These are phyloP conservation scores for Phrynocephalus versicolor DNA, from an alignment of 2,113 vertebrate species.

Conservation along the genomic window DNA sequence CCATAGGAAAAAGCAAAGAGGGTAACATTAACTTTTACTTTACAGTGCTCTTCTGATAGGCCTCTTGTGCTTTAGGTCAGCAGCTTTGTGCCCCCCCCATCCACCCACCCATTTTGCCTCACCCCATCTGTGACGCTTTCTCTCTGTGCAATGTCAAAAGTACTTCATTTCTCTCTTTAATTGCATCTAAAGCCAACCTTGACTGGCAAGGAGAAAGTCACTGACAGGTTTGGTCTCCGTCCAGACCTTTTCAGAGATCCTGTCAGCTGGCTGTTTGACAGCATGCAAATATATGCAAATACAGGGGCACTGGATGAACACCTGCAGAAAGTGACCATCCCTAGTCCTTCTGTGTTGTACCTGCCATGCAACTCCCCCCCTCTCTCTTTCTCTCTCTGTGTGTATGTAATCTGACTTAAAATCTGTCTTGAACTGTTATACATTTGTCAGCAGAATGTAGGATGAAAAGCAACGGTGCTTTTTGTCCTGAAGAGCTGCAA, in stretches of 20 bases:
- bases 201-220: constrained; percentile 86
- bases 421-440: constrained; percentile 72
- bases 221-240: constrained; percentile 85
- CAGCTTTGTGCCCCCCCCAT: constrained; percentile 30
- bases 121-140: constrained; percentile 54
- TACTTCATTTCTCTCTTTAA: constrained; percentile 71
- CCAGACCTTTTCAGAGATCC: constrained; percentile 84
- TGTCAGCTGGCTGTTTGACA: constrained; percentile 83
- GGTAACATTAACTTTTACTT: not conserved
- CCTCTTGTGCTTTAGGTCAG: not conserved
- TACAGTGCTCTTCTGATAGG: not conserved
- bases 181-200: constrained; percentile 82
- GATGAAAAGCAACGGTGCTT: constrained; percentile 65
- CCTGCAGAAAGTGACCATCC: constrained; percentile 84
- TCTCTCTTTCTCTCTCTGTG: not conserved
- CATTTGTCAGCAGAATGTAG: constrained; percentile 75
- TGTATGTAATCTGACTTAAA: constrained; percentile 49
- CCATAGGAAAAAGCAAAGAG: constrained; percentile 24
- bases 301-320: constrained; percentile 78
- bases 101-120: constrained; percentile 36
- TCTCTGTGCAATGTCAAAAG: constrained; percentile 70
- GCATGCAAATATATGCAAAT: constrained; percentile 88
- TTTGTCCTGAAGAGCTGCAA: constrained; percentile 72
- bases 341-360: constrained; percentile 56
- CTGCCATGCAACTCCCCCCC: constrained; percentile 54